Evolutionary conservation across 2,888 invertebrate genomes (phyloP).

Genomic region (Mylabris sibirica): DNA sequence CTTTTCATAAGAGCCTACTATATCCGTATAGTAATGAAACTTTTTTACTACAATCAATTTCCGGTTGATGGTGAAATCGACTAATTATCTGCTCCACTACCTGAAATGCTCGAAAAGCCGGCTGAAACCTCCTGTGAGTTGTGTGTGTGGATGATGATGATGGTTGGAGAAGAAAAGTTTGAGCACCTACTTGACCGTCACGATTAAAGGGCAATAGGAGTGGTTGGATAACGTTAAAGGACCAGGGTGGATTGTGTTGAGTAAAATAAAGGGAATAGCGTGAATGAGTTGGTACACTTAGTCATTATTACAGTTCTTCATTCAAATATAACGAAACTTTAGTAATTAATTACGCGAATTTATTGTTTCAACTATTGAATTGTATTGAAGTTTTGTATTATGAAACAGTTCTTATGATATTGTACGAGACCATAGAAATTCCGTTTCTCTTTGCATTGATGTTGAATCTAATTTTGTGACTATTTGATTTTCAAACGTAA

Average conservation of each 20-base stretch:
- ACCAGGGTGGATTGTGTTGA: not conserved
- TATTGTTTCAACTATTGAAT: not conserved
- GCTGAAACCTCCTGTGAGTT: not conserved
- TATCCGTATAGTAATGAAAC: not conserved
- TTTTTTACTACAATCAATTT: not conserved
- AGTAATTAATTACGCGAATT: not conserved
- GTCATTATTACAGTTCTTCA: not conserved
- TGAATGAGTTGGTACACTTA: not conserved
- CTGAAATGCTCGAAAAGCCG: not conserved
- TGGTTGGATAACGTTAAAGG: not conserved
- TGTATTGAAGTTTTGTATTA: not conserved
- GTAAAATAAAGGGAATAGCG: not conserved
- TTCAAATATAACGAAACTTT: not conserved
- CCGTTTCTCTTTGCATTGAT: not conserved
- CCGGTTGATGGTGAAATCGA: not conserved
- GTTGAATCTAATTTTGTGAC: conserved; percentile 30
- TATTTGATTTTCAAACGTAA: conserved; percentile 33
- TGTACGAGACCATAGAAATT: too few species aligned
- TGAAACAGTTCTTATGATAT: too few species aligned
- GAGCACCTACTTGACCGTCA: not conserved
- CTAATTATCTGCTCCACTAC: not conserved
- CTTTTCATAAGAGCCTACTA: not conserved
- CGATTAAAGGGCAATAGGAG: not conserved
- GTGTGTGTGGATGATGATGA: not conserved
- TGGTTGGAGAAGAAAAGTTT: not conserved